Conservation (phyloP, 2,888 invertebrate genomes). For the Adineta ricciae region DNA sequence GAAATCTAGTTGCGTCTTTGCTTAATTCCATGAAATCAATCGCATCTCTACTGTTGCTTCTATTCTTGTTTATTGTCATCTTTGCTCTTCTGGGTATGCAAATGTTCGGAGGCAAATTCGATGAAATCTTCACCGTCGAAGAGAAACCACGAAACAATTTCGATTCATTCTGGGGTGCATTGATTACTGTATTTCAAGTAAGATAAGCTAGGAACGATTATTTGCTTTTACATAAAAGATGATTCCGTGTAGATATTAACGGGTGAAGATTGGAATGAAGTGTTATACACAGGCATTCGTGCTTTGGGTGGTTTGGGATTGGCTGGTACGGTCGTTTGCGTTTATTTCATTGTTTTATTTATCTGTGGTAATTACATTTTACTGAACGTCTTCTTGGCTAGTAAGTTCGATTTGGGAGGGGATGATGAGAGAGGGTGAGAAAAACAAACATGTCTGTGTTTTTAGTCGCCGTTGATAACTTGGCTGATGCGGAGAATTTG, state of each 20-base stretch:
- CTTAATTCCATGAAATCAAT: slow-evolving; percentile 98
- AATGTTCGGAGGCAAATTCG: slow-evolving; percentile 93
- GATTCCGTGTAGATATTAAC: slow-evolving; percentile 72
- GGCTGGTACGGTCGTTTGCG: slow-evolving; percentile 75
- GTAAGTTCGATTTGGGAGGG: not conserved
- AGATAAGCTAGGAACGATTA: slow-evolving; percentile 31
- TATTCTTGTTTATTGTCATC: slow-evolving; percentile 98
- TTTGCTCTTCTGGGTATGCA: slow-evolving; percentile 99
- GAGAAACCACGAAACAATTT: slow-evolving; percentile 92
- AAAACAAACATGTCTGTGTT: not conserved
- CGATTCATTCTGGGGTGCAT: slow-evolving; percentile 94
- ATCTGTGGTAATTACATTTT: slow-evolving; percentile 96
- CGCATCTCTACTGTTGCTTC: slow-evolving; percentile 82
- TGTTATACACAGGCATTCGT: slow-evolving; percentile 97
- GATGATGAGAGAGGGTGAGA: too few relatives aligned
- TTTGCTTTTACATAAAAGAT: not conserved
- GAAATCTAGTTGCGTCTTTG: slow-evolving; percentile 91
- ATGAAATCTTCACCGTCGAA: slow-evolving; percentile 55
- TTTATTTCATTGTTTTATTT: slow-evolving; percentile 97
- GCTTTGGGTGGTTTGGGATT: slow-evolving; percentile 90
- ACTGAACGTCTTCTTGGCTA: slow-evolving; percentile 93
- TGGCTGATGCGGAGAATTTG: slow-evolving; percentile 96
- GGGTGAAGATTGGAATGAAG: slow-evolving; percentile 98
- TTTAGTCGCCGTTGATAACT: slow-evolving; percentile 84
- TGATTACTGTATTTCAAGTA: slow-evolving; percentile 97